A percentile compares a stretch with the other conserved stretches of the same genome.
Evolutionary conservation across 37 sponge, comb jelly and placozoan species (phyloP).

Genomic region (Aplysina aerophoba): DNA sequence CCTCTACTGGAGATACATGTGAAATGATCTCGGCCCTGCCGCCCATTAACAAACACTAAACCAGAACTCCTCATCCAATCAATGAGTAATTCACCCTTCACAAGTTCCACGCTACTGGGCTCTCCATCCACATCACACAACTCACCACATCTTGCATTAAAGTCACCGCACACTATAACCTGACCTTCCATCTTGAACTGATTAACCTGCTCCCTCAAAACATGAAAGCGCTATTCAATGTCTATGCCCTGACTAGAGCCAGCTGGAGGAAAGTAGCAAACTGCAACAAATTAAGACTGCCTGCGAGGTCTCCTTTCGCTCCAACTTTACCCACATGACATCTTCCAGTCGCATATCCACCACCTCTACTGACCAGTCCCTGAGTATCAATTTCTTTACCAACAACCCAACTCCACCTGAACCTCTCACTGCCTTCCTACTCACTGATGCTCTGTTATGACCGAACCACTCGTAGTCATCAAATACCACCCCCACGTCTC

Average conservation of each 20-base stretch:
- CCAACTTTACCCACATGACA: constrained; percentile 4
- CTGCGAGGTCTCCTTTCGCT: background rate
- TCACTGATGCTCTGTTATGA: background rate
- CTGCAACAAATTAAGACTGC: constrained; percentile 8
- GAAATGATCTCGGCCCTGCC: background rate
- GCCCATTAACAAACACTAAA: constrained; percentile 2
- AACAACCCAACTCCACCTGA: constrained; percentile 8
- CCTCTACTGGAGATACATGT: background rate
- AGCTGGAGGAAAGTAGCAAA: constrained; percentile 12
- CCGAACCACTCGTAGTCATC: background rate
- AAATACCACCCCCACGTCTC: background rate
- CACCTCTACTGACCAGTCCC: background rate
- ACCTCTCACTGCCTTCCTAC: background rate
- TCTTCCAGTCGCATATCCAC: background rate
- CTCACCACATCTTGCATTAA: too few species aligned
- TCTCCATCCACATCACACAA: background rate
- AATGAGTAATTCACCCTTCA: background rate
- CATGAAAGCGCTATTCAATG: background rate
- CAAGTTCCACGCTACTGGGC: background rate
- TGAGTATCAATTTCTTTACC: background rate
- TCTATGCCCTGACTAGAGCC: background rate
- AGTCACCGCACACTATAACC: background rate
- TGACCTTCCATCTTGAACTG: background rate
- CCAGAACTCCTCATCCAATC: background rate
- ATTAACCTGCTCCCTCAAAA: constrained; percentile 7